Conservation (phyloP, 2,113 vertebrate genomes). For the Solea senegalensis region DNA sequence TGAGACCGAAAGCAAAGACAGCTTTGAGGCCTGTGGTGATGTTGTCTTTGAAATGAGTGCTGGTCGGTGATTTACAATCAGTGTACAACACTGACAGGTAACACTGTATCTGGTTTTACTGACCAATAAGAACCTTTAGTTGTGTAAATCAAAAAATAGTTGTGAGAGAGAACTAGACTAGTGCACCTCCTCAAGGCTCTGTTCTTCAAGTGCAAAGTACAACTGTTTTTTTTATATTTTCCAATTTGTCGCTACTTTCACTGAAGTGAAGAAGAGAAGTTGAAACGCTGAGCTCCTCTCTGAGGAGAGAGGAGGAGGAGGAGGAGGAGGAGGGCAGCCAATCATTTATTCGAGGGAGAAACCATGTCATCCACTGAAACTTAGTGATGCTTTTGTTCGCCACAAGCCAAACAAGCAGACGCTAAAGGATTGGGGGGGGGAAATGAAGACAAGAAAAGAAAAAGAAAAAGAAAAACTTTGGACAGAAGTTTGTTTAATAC, state of each 20-base stretch:
- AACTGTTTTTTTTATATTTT: background rate
- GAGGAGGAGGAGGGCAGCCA: background rate
- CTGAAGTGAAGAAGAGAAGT: background rate
- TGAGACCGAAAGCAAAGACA: no score
- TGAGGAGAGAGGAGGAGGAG: background rate
- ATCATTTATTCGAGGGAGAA: slow-evolving; percentile 42
- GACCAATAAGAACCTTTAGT: no score
- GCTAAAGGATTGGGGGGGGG: background rate
- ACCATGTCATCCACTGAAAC: background rate
- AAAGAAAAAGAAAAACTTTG: background rate
- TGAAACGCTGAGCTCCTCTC: no score
- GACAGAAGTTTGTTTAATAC: no score
- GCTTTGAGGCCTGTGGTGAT: no score
- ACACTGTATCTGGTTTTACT: no score
- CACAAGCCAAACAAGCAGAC: slow-evolving; percentile 7
- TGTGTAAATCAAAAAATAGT: no score
- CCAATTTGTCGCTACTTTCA: background rate
- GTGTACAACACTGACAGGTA: no score
- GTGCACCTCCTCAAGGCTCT: no score
- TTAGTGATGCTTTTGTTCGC: background rate
- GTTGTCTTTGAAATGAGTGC: no score
- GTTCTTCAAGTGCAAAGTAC: background rate
- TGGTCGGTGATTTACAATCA: no score
- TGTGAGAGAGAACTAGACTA: no score
- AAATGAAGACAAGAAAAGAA: background rate